Base-by-base conservation (phyloP, 2,888 invertebrate species). In the Bedellia somnulentella region DNA sequence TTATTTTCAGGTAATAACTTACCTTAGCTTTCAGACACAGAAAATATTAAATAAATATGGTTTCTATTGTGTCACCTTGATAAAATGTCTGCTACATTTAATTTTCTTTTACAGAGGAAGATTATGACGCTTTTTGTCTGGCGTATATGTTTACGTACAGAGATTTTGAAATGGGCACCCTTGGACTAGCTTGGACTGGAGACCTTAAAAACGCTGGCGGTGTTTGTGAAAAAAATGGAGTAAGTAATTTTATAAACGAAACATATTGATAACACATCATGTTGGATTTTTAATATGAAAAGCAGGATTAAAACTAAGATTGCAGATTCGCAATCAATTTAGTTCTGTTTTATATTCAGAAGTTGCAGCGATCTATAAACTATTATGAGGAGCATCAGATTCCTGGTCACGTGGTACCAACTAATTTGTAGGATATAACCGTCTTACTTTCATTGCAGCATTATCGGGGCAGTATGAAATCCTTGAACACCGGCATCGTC, bases 101-200 rank as follows among this genome's bases (percentile, higher is more conserved):
- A 18, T 18, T 6, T 18, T 9, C 18, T 44, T 43, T 79, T 82
- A 44, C 84, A 89, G 93, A 96, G 83, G 91, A 93, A 57, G 94
- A 98, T 63, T 99, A 99, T 67, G 94, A 97, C 60, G 93, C 94
- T 12, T 99, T 97, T 70, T 99, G 99, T 57, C 78, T 99, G 53
- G 97, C 98, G 31, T 99, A 98, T 70, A 94, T 98, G 87, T 96
- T 99, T 62, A 98, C 98, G 11, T 97, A 96, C 62, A 81, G 95
- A 30, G 94, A 94, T 63, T 94, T 94, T 52, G 93, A 94, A 64
- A 93, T 94, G 86, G 94, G 94, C 18, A 94, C 94, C 4, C 75
- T 99, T 37, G 99, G 99, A 5, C 76, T 99, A 35, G 98, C 99
- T 4, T 99, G 98, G 98, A 98, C 98, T 0, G 93, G 93, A 0